phyloP scores from a whole-genome alignment of 2,888 invertebrate species.

The Aleiodes leptofemur region DNA sequence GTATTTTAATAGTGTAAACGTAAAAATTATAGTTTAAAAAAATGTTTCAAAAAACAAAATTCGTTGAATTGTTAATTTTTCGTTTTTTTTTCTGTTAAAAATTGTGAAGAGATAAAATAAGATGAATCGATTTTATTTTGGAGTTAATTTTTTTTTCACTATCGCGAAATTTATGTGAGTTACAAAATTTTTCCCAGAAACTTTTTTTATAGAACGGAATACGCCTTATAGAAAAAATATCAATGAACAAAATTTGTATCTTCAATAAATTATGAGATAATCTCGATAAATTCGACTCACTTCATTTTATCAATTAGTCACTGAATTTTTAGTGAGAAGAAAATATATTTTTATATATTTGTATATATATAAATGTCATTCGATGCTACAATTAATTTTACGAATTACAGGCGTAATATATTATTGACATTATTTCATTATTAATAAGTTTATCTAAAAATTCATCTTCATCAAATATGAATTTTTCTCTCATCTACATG shows the following conservation, averaged over 20 bases:
- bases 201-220: no score
- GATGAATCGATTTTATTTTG: no score
- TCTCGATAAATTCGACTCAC: no score
- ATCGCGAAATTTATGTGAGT: no score
- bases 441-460: neutral
- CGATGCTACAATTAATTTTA: conserved; percentile 14
- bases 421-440: conserved; percentile 29
- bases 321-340: no score
- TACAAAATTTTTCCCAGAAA: no score
- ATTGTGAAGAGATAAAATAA: no score
- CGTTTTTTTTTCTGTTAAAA: neutral
- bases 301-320: no score
- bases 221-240: no score
- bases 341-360: neutral
- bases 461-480: conserved; percentile 39
- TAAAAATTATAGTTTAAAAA: neutral
- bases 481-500: conserved; percentile 49
- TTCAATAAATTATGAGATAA: no score
- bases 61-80: conserved; percentile 18
- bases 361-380: conserved; percentile 20
- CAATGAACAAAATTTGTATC: no score
- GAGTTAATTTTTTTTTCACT: no score
- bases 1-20: conserved; percentile 4
- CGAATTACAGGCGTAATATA: conserved; percentile 28
- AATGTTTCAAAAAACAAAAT: conserved; percentile 3